These are phyloP conservation scores for Agapornis canus DNA, from an alignment of 2,797 vertebrate genomes.

Conservation along the genomic window DNA sequence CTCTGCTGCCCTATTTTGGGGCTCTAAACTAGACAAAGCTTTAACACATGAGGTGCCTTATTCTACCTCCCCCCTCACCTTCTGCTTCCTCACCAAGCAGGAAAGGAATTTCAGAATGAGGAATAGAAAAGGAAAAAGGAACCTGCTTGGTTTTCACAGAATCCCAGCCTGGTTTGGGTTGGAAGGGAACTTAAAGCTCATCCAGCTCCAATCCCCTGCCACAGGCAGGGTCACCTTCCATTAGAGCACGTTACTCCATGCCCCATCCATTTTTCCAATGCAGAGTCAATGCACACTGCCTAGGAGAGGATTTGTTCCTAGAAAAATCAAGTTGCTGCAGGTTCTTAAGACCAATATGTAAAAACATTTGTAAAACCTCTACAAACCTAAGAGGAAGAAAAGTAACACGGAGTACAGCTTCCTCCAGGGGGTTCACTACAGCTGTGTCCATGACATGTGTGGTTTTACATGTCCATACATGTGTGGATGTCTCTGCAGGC, in stretches of 20 bases:
- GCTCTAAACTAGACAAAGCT: neutral
- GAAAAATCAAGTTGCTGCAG: neutral
- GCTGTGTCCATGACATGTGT: accelerated
- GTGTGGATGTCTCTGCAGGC: neutral
- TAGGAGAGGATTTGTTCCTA: neutral
- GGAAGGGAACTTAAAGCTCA: neutral
- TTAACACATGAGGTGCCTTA: accelerated
- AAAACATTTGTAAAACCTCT: neutral
- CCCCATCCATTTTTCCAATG: neutral
- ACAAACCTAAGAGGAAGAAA: neutral
- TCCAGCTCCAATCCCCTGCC: neutral
- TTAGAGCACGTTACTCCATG: neutral
- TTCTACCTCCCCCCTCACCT: neutral
- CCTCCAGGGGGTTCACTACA: accelerated
- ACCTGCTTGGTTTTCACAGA: neutral
- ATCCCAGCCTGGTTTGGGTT: neutral
- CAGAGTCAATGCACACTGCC: neutral
- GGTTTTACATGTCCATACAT: accelerated
- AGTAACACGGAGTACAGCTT: neutral
- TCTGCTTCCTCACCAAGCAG: neutral
- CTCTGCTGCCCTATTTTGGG: accelerated
- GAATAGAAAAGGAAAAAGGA: neutral
- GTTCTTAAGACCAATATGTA: neutral
- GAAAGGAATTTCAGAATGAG: neutral
- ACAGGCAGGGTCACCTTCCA: neutral